A percentile compares a stretch with the other conserved stretches of the same genome.
Evolutionary conservation across 2,888 invertebrate genomes (phyloP).

Genomic region (Stenoptilia bipunctidactyla): DNA sequence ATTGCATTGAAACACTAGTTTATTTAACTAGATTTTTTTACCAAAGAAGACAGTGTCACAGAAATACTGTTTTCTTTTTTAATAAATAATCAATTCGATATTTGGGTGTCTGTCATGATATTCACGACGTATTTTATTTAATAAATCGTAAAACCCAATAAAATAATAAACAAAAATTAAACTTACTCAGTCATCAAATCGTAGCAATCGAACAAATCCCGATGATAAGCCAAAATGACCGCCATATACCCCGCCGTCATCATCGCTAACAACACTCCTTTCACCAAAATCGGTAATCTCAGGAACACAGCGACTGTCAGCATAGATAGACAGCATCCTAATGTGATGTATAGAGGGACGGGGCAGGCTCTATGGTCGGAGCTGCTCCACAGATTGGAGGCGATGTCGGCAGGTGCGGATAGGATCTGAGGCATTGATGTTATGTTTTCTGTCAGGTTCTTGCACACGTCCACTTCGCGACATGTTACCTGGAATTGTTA

Average conservation of each 20-base stretch:
- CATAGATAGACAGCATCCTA: slow-evolving; percentile 88
- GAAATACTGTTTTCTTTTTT: too few species aligned
- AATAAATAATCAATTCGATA: too few species aligned
- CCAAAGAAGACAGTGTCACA: too few species aligned
- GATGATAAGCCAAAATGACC: slow-evolving; percentile 85
- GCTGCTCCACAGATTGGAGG: slow-evolving; percentile 48
- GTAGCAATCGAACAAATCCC: slow-evolving; percentile 84
- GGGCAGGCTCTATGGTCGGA: slow-evolving; percentile 84
- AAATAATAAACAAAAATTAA: too few species aligned
- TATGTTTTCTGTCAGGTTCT: slow-evolving; percentile 52
- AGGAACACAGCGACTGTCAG: slow-evolving; percentile 89
- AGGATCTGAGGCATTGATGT: slow-evolving; percentile 66
- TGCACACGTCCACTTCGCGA: slow-evolving; percentile 47
- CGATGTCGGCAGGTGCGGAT: slow-evolving; percentile 32
- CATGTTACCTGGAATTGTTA: slow-evolving; percentile 47
- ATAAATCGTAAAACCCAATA: too few species aligned
- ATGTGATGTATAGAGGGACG: slow-evolving; percentile 87
- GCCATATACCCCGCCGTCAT: slow-evolving; percentile 86
- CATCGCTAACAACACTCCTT: slow-evolving; percentile 80
- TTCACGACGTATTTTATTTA: too few species aligned
- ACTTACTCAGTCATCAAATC: slow-evolving; percentile 82
- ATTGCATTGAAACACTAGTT: too few species aligned
- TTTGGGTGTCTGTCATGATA: too few species aligned
- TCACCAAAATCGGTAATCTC: slow-evolving; percentile 84
- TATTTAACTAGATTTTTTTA: too few species aligned